Percentiles rank a stretch among this genome's conserved stretches.
These are phyloP conservation scores for Drosophila arizonae DNA, from an alignment of 1,140 invertebrate genomes.

Conservation along the genomic window DNA sequence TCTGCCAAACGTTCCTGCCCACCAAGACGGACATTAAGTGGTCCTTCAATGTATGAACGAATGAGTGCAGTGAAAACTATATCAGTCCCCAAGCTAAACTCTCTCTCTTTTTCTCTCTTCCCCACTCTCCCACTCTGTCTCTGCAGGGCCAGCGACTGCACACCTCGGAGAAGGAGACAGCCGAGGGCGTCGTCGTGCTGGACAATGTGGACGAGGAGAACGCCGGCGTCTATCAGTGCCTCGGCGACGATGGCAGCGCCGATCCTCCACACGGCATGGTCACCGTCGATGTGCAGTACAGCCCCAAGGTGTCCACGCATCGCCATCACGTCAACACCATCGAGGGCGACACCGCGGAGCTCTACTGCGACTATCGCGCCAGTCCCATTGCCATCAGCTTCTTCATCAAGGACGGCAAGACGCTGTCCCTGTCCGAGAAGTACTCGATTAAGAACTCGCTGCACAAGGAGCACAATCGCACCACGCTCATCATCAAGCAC, in stretches of 20 bases:
- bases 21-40: slow-evolving; percentile 64
- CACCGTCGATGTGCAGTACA: slow-evolving; percentile 68
- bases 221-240: slow-evolving; percentile 70
- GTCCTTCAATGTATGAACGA: slow-evolving; percentile 69
- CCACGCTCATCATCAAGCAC: slow-evolving; percentile 61
- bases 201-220: slow-evolving; percentile 68
- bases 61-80: background rate
- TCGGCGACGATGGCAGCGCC: slow-evolving; percentile 68
- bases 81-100: background rate
- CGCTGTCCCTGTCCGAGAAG: slow-evolving; percentile 58
- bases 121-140: background rate
- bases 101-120: background rate
- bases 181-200: slow-evolving; percentile 56
- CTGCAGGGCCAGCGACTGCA: slow-evolving; percentile 59
- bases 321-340: slow-evolving; percentile 74
- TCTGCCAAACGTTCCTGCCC: slow-evolving; percentile 62
- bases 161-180: slow-evolving; percentile 34
- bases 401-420: slow-evolving; percentile 67
- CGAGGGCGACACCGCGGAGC: slow-evolving; percentile 55
- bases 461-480: slow-evolving; percentile 72
- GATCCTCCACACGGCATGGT: slow-evolving; percentile 70
- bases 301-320: slow-evolving; percentile 73
- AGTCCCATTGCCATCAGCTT: slow-evolving; percentile 66
- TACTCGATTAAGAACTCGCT: slow-evolving; percentile 54
- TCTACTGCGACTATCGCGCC: slow-evolving; percentile 75